Base-by-base conservation (phyloP, 2,797 vertebrate genomes). In the Pogonophryne albipinna region DNA sequence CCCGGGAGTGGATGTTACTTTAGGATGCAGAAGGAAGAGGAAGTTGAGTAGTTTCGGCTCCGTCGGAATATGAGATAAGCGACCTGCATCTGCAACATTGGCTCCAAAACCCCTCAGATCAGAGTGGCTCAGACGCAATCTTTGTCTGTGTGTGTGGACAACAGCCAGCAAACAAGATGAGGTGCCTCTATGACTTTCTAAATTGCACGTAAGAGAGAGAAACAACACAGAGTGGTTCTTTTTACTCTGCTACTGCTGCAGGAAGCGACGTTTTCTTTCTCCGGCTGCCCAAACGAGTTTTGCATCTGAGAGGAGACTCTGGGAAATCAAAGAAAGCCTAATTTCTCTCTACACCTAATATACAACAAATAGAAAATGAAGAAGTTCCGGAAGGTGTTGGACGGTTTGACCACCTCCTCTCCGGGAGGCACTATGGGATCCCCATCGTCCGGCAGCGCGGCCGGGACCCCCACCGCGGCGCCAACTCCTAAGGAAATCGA, bases 361-460 rank as follows among this genome's bases (percentile, higher is more conserved):
- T 0, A 44, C 17, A 56, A n/a, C 44, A 47, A 13, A 20, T 17
- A 62, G 67, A 94, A 93, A 84, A 98, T 99, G 98, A 99, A 98
- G 97, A 99, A 99, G 96, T 98, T 99, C 86, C 96, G 97, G 83
- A 99, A 97, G 97, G 98, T 99, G 93, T 86, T 99, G 94, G 98
- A 99, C 87, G 98, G 98, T 47, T 92, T 99, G 90, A 97, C 98
- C 80, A 97, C 97, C 86, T 98, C 97, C 59, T 96, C 97, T 46
- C 97, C 98, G 0, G 95, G 92, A 69, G 96, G 95, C 85, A 95
- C 94, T 61, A 82, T 95, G 41, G 89, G 96, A 45, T 94, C 96
- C 16, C 94, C 96, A 0, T 78, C 87, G 74, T 96, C 96, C 82
- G 91, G 96, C 42, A 97, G 95, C 90, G 94, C 95, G 71, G 95